Evolutionary conservation across 2,888 invertebrate species (phyloP).

Genomic region (Iselma pallidipennis): DNA sequence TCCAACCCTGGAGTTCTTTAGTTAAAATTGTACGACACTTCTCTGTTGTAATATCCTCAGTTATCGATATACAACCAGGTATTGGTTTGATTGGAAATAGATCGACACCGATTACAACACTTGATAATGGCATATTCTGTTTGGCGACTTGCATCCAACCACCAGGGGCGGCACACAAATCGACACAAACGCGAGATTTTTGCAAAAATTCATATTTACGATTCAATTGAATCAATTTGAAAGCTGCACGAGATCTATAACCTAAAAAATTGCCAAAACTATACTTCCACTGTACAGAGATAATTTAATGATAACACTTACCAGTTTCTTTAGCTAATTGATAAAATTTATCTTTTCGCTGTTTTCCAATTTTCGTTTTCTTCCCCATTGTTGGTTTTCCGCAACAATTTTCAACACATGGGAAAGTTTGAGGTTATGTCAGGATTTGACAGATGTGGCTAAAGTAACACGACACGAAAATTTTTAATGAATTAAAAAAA

Average conservation of each 20-base stretch:
- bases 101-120: constrained; percentile 94
- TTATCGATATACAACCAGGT: constrained; percentile 85
- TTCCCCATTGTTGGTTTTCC: constrained; percentile 74
- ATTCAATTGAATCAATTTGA: constrained; percentile 97
- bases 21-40: constrained; percentile 81
- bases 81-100: constrained; percentile 91
- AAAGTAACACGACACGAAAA: not conserved
- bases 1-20: constrained; percentile 91
- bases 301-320: constrained; percentile 51
- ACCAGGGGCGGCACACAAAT: constrained; percentile 98
- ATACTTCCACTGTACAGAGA: not conserved
- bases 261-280: constrained; percentile 61
- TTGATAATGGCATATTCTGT: constrained; percentile 96
- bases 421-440: constrained; percentile 10
- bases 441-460: not conserved
- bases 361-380: constrained; percentile 96
- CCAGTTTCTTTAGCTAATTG: constrained; percentile 98
- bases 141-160: constrained; percentile 99
- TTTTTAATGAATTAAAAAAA: not conserved
- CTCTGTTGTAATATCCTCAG: constrained; percentile 96
- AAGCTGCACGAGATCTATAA: constrained; percentile 97
- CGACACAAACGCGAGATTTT: constrained; percentile 93
- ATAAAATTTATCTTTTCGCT: constrained; percentile 98
- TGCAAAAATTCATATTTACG: constrained; percentile 96
- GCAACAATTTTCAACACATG: not conserved